A percentile compares a stretch with the other conserved stretches of the same genome.
Evolutionary conservation across 2,888 invertebrate genomes (phyloP).

Genomic region (Pristionchus entomophagus): DNA sequence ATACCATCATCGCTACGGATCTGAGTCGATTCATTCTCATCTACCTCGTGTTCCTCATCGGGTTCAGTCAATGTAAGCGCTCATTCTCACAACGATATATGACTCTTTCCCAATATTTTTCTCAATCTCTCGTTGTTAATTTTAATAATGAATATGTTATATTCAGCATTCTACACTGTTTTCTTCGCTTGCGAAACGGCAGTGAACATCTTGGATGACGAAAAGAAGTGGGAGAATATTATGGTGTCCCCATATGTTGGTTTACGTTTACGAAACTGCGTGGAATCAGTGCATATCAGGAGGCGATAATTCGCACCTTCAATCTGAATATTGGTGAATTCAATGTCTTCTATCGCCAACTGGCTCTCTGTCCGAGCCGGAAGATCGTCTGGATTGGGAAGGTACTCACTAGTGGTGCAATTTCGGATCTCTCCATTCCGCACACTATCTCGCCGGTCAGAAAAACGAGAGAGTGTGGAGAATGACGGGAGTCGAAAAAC

Average conservation of each 20-base stretch:
- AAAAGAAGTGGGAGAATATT: not conserved
- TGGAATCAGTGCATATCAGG: slow-evolving; percentile 79
- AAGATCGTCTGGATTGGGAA: not conserved
- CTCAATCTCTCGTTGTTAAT: not conserved
- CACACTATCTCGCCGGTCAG: too few relatives aligned
- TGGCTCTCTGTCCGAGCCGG: slow-evolving; percentile 81
- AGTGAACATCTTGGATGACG: not conserved
- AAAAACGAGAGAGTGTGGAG: too few relatives aligned
- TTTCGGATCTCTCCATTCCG: too few relatives aligned
- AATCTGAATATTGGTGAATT: slow-evolving; percentile 94
- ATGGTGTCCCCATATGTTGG: slow-evolving; percentile 50
- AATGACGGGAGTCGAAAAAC: too few relatives aligned
- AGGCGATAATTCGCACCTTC: slow-evolving; percentile 97
- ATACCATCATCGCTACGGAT: slow-evolving; percentile 54
- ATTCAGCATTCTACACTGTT: slow-evolving; percentile 85
- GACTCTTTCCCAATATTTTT: not conserved
- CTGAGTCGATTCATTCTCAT: slow-evolving; percentile 90
- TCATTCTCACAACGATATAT: not conserved
- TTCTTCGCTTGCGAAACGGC: slow-evolving; percentile 83
- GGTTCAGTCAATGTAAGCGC: slow-evolving; percentile 86
- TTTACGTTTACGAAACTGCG: not conserved
- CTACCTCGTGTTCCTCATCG: slow-evolving; percentile 95
- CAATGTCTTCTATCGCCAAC: slow-evolving; percentile 92
- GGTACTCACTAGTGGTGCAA: too few relatives aligned
- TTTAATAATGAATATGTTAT: not conserved